Evolutionary conservation across 2,113 vertebrate species (phyloP).

Genomic region (Thamnaconus septentrionalis): DNA sequence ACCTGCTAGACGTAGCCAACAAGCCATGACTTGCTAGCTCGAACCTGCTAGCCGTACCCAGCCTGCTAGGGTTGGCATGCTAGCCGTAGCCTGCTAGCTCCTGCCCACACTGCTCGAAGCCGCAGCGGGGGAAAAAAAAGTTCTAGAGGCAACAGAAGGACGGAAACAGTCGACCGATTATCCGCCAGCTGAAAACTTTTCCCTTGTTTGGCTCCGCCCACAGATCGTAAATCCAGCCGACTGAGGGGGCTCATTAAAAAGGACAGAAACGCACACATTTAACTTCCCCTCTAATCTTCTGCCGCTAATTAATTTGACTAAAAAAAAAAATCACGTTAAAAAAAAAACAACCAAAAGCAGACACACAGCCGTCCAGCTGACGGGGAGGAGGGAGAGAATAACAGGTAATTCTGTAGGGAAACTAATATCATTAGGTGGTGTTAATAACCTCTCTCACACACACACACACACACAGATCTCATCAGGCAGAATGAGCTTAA

Average conservation of each 20-base stretch:
- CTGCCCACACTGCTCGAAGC: too few relatives aligned
- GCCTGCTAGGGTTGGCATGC: too few relatives aligned
- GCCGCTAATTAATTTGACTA: conserved; percentile 45
- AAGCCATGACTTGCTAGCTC: too few relatives aligned
- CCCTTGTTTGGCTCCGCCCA: not conserved
- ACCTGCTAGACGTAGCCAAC: too few relatives aligned
- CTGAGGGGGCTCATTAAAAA: conserved; percentile 19
- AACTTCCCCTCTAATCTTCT: conserved; percentile 45
- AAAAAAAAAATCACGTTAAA: conserved; percentile 2
- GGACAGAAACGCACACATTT: conserved; percentile 16
- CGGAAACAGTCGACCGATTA: too few relatives aligned
- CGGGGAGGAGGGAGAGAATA: not conserved
- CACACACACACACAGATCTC: not conserved
- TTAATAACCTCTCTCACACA: too few relatives aligned
- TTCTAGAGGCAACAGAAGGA: too few relatives aligned
- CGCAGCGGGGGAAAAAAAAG: too few relatives aligned
- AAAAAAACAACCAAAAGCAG: not conserved
- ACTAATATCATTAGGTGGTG: too few relatives aligned
- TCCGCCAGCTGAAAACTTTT: not conserved
- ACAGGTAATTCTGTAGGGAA: not conserved
- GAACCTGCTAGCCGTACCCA: too few relatives aligned
- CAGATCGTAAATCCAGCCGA: conserved; percentile 18
- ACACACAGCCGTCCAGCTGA: conserved; percentile 15
- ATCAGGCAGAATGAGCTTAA: not conserved
- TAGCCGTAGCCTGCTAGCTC: too few relatives aligned